Percentiles rank a stretch among this genome's conserved stretches.
These are phyloP conservation scores for Ptychochromis oligacanthus DNA, from an alignment of 2,113 vertebrate species.

Conservation along the genomic window DNA sequence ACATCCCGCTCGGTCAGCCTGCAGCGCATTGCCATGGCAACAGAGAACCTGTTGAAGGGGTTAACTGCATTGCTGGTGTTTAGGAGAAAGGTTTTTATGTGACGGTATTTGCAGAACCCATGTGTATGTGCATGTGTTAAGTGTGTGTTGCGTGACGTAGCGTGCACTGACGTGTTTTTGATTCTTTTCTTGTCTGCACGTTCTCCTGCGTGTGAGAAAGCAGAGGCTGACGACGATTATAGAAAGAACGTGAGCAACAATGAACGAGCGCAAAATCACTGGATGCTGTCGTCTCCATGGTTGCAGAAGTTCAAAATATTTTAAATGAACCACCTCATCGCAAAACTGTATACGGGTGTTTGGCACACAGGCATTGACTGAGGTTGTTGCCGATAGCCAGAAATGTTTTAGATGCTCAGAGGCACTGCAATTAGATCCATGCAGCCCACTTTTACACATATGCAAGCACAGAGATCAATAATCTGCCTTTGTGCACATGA, in stretches of 20 bases:
- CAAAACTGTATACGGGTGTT: constrained; percentile 11
- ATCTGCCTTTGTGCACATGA: background rate
- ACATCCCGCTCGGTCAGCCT: constrained; percentile 59
- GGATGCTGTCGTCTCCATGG: constrained; percentile 54
- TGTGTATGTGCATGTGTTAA: background rate
- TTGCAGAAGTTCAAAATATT: constrained; percentile 51
- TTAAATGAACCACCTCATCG: constrained; percentile 49
- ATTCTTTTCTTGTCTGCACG: constrained; percentile 11
- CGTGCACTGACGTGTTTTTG: background rate
- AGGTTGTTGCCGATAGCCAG: constrained; percentile 9
- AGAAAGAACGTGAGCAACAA: constrained; percentile 32
- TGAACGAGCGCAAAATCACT: constrained; percentile 6
- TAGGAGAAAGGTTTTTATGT: constrained; percentile 29
- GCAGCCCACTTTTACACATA: constrained; percentile 25
- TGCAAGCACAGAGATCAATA: constrained; percentile 18
- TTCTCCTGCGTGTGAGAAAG: background rate
- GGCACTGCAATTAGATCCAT: constrained; percentile 38
- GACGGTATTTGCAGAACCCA: constrained; percentile 31
- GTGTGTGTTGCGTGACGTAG: constrained; percentile 15
- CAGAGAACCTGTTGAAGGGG: constrained; percentile 74
- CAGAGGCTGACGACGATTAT: background rate
- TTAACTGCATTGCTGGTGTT: constrained; percentile 60
- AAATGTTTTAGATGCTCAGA: constrained; percentile 17
- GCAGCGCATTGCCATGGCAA: constrained; percentile 75
- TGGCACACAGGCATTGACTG: constrained; percentile 18